Base-by-base conservation (phyloP, 2,888 invertebrate species). In the Cantharis lateralis region DNA sequence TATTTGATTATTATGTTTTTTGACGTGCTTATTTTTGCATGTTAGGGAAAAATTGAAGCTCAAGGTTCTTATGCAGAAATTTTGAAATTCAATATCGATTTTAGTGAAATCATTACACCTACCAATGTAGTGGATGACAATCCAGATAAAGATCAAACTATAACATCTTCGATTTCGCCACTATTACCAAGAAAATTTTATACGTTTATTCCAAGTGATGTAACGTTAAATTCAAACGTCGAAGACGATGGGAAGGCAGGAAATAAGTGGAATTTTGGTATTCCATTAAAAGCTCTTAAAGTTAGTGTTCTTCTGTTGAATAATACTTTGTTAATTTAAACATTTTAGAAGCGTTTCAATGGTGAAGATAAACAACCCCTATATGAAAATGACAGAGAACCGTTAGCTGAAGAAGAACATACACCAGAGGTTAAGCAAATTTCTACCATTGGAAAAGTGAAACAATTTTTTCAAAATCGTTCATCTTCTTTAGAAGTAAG, bases 11-110 rank as follows among this genome's bases (percentile, higher is more conserved):
- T 64, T 7, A 2, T 64, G 10, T 28, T 32, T 32, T 48, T 48
- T 48, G 64, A 66, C 11, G 0, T 9, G 10, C 9, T 66, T 64
- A 28, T 18, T 18, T 24, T 68, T 24, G 4, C 7, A 18, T 73
- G 13, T 11, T 74, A 93, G 90, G 93, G 93, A 3, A 79, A 84
- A 28, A 88, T 93, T 26, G 90, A 91, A 82, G 90, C 90, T 2
- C 90, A 91, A 83, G 93, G 93, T 32, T 91, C 91, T 0, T 92
- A 91, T 80, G 87, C 89, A 5, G 91, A 93, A 78, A 84, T 93
- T 11, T 90, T 69, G 88, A 87, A n/a, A 16, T 90, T 91, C 0
- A 91, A 91, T 13, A 89, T 92, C 87, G 91, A 93, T 82, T 92
- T 93, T 76, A 91, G 92, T 0, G 91, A 92, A 84, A 78, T 85